Base-by-base conservation (phyloP, 2,113 vertebrate genomes). In the Aramus guarauna region DNA sequence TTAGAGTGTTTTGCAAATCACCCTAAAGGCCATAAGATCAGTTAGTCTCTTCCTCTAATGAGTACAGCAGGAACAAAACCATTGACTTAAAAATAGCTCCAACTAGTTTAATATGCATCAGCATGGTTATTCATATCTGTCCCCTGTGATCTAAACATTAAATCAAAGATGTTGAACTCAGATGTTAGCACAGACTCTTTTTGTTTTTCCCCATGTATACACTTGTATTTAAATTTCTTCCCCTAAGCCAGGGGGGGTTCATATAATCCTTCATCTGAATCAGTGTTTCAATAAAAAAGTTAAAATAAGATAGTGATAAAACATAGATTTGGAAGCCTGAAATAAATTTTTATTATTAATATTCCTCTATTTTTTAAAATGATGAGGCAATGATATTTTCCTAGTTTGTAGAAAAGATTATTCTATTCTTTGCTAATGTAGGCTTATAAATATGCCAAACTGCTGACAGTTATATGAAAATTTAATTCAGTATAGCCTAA, bases 11-110 rank as follows among this genome's bases (percentile, higher is more conserved):
- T 96, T 92, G 84, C 91, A 92, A 94, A 94, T 94, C 93, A 95
- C 91, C 81, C 75, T 92, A 91, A 94, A 92, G 89, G 84, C 93
- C 66, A 47, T 36, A 90, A 96, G 91, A 96, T 90, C 91, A 95
- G 76, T 96, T 87, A 95, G 66, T 95, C 66, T 97, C 77, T 88
- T 82, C 53, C 80, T 83, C 80, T 97, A 96, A 97, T 96, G 93
- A 95, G 81, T 95, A 85, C 71, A 74, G 91, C 63, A 95, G 78
- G 89, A 97, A 88, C 84, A 94, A 96, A 97, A 76, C 81, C 87
- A 90, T 6, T 66, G 87, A 91, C 74, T 93, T 97, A 97, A 97
- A 97, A 97, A 97, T 97, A 97, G 89, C 81, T 95, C 58, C 45
- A 79, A 59, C 58, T 73, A 45, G 45, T 96, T 91, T 76, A 92